Base-by-base conservation (phyloP, 2,888 invertebrate species). In the Adela reaumurella region DNA sequence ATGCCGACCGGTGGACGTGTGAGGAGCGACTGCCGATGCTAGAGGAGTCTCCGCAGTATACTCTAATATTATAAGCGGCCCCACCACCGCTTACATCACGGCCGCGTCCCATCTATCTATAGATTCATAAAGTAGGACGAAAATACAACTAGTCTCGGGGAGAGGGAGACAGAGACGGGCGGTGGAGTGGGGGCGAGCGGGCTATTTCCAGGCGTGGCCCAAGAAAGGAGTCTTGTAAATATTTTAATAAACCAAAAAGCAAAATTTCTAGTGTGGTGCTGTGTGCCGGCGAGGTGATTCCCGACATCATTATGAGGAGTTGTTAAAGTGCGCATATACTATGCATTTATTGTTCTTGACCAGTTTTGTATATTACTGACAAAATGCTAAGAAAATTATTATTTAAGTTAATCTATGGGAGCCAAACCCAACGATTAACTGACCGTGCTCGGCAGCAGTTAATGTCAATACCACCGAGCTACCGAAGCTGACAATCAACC, bases 211-310 rank as follows among this genome's bases (percentile, higher is more conserved):
- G 81, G 68, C 68, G 66, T 77, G 70, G 74, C 66, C 82, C 82
- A 82, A 83, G 82, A 82, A 83, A 82, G 82, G 82, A 76, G 81
- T 76, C 67, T 73, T 68, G 70, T 74, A 73, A 74, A 78, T 77
- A 77, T 76, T 79, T 74, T 77, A 76, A 76, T 76, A 76, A 77
- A 74, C 77, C 68, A 73, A 69, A 72, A 74, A 76, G 56, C 58
- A 54, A 63, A 63, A 61, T 64, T 62, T 61, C 48, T 46, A 61
- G 62, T 64, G 69, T 78, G 65, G 79, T 80, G 80, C 80, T 78
- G 79, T 80, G 80, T 80, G 80, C 79, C 78, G 74, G 71, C 60
- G 60, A 66, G 71, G 64, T 19, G 45, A 6, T 24, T 24, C 24
- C 24, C 5, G 8, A 4, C 5, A 8, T 24, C 24, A 24, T 24